Percentiles rank a stretch among this genome's conserved stretches.
These are phyloP conservation scores for Drosophila insularis DNA, from an alignment of 1,140 invertebrate species.

Conservation along the genomic window DNA sequence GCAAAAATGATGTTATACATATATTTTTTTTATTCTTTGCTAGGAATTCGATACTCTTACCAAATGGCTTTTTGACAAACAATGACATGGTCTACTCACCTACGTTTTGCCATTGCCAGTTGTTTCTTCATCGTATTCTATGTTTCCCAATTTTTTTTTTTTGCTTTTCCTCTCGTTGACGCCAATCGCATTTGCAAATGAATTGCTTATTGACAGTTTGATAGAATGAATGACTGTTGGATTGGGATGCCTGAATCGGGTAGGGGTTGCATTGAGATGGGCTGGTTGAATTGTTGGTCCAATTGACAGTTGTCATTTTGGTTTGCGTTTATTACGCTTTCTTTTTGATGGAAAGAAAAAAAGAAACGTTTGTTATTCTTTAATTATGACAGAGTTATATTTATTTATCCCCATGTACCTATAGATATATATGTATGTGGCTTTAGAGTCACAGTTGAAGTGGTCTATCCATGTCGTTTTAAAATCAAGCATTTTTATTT, in stretches of 20 bases:
- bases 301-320: slow-evolving; percentile 49
- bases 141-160: slow-evolving; percentile 29
- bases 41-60: slow-evolving; percentile 67
- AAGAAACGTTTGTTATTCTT: slow-evolving; percentile 72
- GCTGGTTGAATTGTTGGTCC: neutral
- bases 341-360: neutral
- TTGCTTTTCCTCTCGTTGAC: slow-evolving; percentile 20
- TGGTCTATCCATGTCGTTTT: neutral
- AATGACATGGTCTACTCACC: slow-evolving; percentile 72
- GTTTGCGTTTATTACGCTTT: neutral
- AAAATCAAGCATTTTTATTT: neutral
- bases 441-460: neutral
- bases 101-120: slow-evolving; percentile 34
- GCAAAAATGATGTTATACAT: neutral
- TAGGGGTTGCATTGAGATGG: slow-evolving; percentile 21
- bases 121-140: neutral
- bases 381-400: slow-evolving; percentile 53
- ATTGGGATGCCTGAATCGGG: slow-evolving; percentile 1
- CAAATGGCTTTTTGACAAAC: slow-evolving; percentile 80
- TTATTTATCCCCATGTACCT: neutral
- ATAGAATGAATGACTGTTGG: slow-evolving; percentile 63
- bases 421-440: neutral
- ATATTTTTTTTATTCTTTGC: slow-evolving; percentile 26
- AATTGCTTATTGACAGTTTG: slow-evolving; percentile 81
- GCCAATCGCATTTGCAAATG: slow-evolving; percentile 73